These are phyloP conservation scores for Calephelis virginiensis DNA, from an alignment of 1,140 invertebrate species.

Conservation along the genomic window DNA sequence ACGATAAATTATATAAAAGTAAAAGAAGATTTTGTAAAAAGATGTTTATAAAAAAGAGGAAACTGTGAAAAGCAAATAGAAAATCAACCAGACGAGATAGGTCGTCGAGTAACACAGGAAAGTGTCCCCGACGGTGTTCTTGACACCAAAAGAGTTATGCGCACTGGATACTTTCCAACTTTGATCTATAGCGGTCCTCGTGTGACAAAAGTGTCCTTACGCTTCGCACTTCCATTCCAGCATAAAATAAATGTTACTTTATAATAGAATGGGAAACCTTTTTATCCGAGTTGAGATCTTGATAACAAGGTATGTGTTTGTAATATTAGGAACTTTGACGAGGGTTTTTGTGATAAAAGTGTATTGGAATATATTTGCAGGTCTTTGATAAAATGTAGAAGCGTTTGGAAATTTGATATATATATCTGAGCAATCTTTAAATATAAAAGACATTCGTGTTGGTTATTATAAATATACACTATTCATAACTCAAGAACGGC, in stretches of 20 bases:
- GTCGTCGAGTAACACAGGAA: not conserved
- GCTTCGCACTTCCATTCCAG: slow-evolving; percentile 23
- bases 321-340: not conserved
- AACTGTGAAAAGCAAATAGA: slow-evolving; percentile 18
- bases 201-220: slow-evolving; percentile 38
- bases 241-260: slow-evolving; percentile 22
- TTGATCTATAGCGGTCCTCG: slow-evolving; percentile 49
- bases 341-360: too few species aligned
- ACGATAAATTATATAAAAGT: too few species aligned
- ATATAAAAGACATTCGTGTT: too few species aligned
- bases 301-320: slow-evolving; percentile 4
- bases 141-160: slow-evolving; percentile 54
- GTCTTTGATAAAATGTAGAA: too few species aligned
- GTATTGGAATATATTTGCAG: too few species aligned
- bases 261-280: slow-evolving; percentile 19
- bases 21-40: not conserved
- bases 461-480: too few species aligned
- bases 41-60: not conserved
- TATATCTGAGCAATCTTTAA: too few species aligned
- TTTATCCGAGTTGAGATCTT: slow-evolving; percentile 4
- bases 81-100: slow-evolving; percentile 6
- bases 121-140: slow-evolving; percentile 39
- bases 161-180: slow-evolving; percentile 49
- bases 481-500: too few species aligned
- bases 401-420: too few species aligned